Base-by-base conservation (phyloP, 1,140 invertebrate genomes). In the Lucilia sericata region DNA sequence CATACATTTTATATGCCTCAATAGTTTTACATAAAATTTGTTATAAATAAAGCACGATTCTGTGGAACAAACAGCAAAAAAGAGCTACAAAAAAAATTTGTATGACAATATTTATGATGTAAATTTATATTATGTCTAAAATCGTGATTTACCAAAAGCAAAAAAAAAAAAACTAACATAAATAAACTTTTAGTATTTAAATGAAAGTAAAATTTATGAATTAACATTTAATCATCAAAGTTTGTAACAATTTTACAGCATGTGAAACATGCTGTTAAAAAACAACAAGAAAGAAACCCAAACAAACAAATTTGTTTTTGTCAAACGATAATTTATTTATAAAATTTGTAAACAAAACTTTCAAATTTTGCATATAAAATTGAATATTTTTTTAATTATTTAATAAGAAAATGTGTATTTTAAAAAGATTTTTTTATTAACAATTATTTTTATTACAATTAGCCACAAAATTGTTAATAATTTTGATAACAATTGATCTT, bases 41-140 rank as follows among this genome's bases (percentile, higher is more conserved):
- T 70, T 70, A 70, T n/a, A 70, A 70, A 70, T 70, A 70, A 70
- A 70, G 17, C 65, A 70, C 65, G 65, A 70, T 70, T 70, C 65
- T 70, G 2, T 42, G 0, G 5, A 42, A 42, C 42, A 42, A 42
- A 30, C 25, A 30, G 25, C 1, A 30, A 30, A 30, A 30, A 30
- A 30, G 25, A 30, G 25, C 25, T 2, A 30, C 25, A 30, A 42
- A 42, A 42, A 21, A 70, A 9, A 70, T 21, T 70, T 70, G n/a
- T 70, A 21, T 21, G n/a, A 70, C 65, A 70, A 70, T 70, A n/a
- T 21, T 70, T 70, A 19, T 70, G 60, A 19, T 70, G 60, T 70
- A 70, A 70, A 70, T 21, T 17, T 17, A 14, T 60, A 14, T n/a
- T 17, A 19, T 70, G 21, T 19, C 25, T 2, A 21, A 70, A 70